phyloP scores from a whole-genome alignment of 2,888 invertebrate species.

The Oligia latruncula region DNA sequence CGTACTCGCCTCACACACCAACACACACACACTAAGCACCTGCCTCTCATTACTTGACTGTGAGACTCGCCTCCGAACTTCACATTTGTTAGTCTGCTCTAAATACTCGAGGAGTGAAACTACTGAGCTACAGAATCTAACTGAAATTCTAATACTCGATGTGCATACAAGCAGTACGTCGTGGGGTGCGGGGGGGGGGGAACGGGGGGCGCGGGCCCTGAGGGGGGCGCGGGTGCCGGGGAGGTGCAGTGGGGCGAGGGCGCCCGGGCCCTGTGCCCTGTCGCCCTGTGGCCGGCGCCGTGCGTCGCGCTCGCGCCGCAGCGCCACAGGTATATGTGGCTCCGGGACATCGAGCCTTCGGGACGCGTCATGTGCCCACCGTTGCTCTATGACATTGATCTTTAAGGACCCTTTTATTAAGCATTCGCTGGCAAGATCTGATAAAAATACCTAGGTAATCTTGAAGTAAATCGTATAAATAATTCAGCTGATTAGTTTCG shows the following conservation, averaged over 20 bases:
- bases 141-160: conserved; percentile 46
- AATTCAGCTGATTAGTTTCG: not conserved
- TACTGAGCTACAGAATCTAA: conserved; percentile 43
- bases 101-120: conserved; percentile 31
- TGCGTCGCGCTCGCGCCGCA: conserved; percentile 49
- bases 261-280: conserved; percentile 8
- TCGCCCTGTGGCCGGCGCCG: not conserved
- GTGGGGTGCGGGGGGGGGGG: conserved; percentile 28
- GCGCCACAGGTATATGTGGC: conserved; percentile 51
- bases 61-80: not conserved
- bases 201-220: conserved; percentile 9
- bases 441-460: not conserved
- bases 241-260: conserved; percentile 7
- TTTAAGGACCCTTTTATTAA: not conserved
- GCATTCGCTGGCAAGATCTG: not conserved
- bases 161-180: conserved; percentile 31
- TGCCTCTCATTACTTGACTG: conserved; percentile 10
- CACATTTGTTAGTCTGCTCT: conserved; percentile 7
- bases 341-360: not conserved
- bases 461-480: not conserved
- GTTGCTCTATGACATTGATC: not conserved
- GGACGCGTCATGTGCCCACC: not conserved
- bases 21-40: conserved; percentile 48
- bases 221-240: conserved; percentile 20
- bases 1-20: conserved; percentile 38